Evolutionary conservation across 1,140 invertebrate species (phyloP).

Genomic region (Nylanderia fulva): DNA sequence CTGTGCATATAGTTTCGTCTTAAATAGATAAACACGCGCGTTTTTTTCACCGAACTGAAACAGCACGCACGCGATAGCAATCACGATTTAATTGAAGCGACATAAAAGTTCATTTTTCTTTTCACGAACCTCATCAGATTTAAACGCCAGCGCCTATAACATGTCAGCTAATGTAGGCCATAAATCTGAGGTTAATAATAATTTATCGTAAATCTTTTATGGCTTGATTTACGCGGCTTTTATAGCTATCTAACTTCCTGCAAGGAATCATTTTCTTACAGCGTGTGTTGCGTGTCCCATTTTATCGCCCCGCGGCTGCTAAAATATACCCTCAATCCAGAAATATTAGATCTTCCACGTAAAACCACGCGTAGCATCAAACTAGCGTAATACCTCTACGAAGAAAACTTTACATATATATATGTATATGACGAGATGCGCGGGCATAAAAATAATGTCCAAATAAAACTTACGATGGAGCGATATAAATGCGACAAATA

Average conservation of each 20-base stretch:
- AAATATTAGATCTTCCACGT: background rate
- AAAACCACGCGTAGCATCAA: background rate
- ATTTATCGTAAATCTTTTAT: constrained; percentile 56
- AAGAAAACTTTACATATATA: too few species aligned
- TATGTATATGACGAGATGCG: background rate
- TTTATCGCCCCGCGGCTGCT: constrained; percentile 16
- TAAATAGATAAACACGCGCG: constrained; percentile 19
- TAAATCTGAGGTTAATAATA: constrained; percentile 47
- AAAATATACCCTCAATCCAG: background rate
- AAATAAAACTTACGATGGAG: background rate
- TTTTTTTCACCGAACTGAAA: background rate
- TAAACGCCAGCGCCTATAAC: constrained; percentile 18
- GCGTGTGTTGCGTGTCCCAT: background rate
- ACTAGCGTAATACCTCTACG: background rate
- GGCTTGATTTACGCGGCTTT: constrained; percentile 58
- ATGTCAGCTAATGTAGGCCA: constrained; percentile 15
- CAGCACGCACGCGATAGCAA: background rate
- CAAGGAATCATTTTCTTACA: constrained; percentile 45
- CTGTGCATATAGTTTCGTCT: background rate
- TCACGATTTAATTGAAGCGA: constrained; percentile 39
- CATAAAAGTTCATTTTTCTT: background rate
- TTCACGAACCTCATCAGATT: background rate
- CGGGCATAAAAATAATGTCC: constrained; percentile 18
- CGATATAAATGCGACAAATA: constrained; percentile 34
- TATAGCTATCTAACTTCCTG: constrained; percentile 45